Percentiles rank a stretch among this genome's conserved stretches.
These are phyloP conservation scores for Uria lomvia DNA, from an alignment of 2,113 vertebrate genomes.

Conservation along the genomic window DNA sequence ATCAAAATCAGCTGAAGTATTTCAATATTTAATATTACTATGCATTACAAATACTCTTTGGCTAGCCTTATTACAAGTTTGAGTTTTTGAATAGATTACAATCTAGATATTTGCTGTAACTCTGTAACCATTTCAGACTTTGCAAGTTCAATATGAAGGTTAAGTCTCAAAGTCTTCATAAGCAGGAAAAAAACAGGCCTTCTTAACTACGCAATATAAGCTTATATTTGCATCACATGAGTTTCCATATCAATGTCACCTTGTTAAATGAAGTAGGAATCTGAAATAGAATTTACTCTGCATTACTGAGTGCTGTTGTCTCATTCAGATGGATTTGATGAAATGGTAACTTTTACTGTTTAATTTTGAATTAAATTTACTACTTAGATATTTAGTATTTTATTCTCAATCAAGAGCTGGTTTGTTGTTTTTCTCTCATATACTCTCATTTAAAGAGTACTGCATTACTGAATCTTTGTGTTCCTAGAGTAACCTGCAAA, in stretches of 20 bases:
- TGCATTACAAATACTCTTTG: slow-evolving; percentile 11
- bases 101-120: not conserved
- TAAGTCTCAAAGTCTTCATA: not conserved
- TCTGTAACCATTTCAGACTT: not conserved
- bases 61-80: not conserved
- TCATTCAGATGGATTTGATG: not conserved
- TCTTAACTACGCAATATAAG: not conserved
- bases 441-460: not conserved
- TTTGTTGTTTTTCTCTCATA: not conserved
- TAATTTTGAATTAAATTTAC: not conserved
- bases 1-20: not conserved
- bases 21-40: slow-evolving; percentile 13
- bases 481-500: not conserved
- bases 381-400: not conserved
- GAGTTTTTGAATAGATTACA: not conserved
- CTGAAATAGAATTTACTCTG: not conserved
- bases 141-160: not conserved
- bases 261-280: not conserved
- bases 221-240: not conserved
- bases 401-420: not conserved
- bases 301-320: not conserved
- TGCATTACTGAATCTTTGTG: not conserved
- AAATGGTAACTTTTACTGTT: not conserved
- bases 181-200: not conserved
- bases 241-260: not conserved